These are phyloP conservation scores for Rhea americana DNA, from an alignment of 2,113 vertebrate species.

Conservation along the genomic window DNA sequence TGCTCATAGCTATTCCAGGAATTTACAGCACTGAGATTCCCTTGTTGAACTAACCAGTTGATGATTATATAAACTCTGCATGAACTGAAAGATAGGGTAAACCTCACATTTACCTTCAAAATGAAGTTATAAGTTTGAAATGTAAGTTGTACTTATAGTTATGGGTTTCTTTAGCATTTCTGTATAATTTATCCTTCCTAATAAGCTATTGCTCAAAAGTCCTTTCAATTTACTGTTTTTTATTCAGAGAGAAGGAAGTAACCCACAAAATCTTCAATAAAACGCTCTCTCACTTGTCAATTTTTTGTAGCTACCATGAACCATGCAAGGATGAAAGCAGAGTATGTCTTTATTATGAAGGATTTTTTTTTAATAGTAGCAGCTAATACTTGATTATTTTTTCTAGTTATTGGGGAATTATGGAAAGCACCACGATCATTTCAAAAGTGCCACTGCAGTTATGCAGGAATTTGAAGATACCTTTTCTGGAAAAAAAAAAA, in stretches of 20 bases:
- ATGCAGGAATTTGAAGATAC: neutral
- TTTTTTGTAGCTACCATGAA: neutral
- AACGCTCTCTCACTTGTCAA: neutral
- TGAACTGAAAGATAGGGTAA: conserved; percentile 22
- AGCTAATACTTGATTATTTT: neutral
- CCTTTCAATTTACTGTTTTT: neutral
- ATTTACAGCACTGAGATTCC: conserved; percentile 55
- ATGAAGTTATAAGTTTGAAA: conserved; percentile 38
- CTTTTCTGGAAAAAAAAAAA: neutral
- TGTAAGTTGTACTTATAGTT: neutral
- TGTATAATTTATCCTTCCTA: conserved; percentile 5
- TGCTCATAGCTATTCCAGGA: conserved; percentile 51
- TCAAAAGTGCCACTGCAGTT: neutral
- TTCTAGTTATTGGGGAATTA: neutral
- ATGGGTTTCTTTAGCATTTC: conserved; percentile 11
- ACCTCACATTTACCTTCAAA: conserved; percentile 41
- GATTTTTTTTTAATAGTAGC: neutral
- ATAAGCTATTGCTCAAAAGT: conserved; percentile 31
- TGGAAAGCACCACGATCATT: neutral
- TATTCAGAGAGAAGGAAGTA: neutral
- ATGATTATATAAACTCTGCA: conserved; percentile 16
- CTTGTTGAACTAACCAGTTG: conserved; percentile 26
- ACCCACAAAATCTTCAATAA: neutral
- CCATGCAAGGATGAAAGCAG: neutral
- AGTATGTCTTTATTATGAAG: neutral